Conservation (phyloP, 2,797 vertebrate genomes). For the Urocyon cinereoargenteus region DNA sequence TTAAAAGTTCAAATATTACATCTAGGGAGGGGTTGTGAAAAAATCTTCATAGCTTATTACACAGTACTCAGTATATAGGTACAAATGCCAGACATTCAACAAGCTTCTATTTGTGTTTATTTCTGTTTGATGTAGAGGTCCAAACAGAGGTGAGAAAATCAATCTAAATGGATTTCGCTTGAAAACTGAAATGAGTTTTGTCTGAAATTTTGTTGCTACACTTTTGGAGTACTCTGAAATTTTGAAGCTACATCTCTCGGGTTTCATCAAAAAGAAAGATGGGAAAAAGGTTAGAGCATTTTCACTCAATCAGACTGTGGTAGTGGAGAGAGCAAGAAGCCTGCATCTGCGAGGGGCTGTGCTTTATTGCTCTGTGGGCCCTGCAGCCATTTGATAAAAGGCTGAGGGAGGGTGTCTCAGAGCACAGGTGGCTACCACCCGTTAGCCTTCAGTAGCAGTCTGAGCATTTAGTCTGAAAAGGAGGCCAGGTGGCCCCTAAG, state of each 20-base stretch:
- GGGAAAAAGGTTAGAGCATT: background rate
- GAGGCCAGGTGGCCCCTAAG: constrained; percentile 70
- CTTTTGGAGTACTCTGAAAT: background rate
- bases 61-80: no score
- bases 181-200: background rate
- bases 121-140: background rate
- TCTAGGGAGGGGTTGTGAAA: background rate
- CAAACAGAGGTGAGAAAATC: background rate
- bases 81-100: background rate
- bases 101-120: background rate
- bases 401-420: background rate
- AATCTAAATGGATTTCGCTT: background rate
- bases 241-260: background rate
- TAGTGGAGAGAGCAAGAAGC: background rate
- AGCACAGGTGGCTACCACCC: background rate
- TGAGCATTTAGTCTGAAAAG: constrained; percentile 70
- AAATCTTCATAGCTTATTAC: background rate
- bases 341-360: rapidly evolving
- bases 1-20: background rate
- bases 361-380: background rate
- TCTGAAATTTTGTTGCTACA: background rate
- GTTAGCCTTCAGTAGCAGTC: background rate
- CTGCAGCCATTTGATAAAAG: background rate
- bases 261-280: background rate
- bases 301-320: background rate